Base-by-base conservation (phyloP, 1,140 invertebrate species). In the Cydia strobilella region DNA sequence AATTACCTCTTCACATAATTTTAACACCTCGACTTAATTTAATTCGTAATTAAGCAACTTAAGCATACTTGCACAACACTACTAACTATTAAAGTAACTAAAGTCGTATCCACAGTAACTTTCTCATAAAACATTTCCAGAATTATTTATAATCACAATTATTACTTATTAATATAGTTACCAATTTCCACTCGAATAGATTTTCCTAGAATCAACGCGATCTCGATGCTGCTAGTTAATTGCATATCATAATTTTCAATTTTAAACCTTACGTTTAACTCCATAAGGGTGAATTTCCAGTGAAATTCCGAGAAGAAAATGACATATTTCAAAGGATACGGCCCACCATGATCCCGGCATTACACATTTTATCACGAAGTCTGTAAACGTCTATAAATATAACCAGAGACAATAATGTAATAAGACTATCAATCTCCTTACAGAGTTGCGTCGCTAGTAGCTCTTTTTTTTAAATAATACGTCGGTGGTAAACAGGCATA, bases 311-410 rank as follows among this genome's bases (percentile, higher is more conserved):
- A 31, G 66, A 74, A 69, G 76, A 63, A 81, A 82, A 81, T 83
- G 79, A 85, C 76, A 83, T 80, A 80, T 79, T 83, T 76, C 73
- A 78, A 73, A 73, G 76, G 78, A 75, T 73, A n/a, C 51, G 27
- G 65, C 15, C 74, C 74, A 63, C 12, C 42, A 48, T 84, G 80
- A 87, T 85, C 86, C 80, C 65, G 10, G 73, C 66, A 76, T 81
- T 80, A 83, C 72, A 78, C 79, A 84, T 85, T 85, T 82, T 82
- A 87, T 87, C 86, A 87, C 86, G 86, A 79, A 77, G 63, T 76
- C 72, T 63, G 35, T 66, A 59, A 74, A 77, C 31, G 78, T 77
- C 76, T 31, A 69, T 69, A 69, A 69, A 42, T 69, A 69, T 42
- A 69, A n/a, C n/a, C 31, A 69, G 65, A 69, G 27, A 35, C 63